Percentiles rank a stretch among this genome's conserved stretches.
phyloP scores from a whole-genome alignment of 2,113 vertebrate species.

The cattle (Bos taurus) region DNA sequence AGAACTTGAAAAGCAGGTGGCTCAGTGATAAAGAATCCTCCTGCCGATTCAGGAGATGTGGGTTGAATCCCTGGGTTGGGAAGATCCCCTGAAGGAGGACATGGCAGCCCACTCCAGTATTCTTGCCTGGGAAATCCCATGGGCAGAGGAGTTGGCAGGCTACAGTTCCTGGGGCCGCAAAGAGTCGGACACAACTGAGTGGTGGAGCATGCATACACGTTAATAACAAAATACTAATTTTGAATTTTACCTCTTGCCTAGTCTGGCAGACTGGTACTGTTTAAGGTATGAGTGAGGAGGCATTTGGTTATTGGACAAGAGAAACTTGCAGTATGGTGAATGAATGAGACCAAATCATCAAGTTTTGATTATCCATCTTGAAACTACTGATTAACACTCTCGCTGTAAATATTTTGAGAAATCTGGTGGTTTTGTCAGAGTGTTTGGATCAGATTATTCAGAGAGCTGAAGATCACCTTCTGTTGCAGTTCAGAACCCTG shows the following conservation, averaged over 20 bases:
- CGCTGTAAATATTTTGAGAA: background rate
- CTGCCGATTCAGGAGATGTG: background rate
- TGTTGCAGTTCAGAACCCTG: conserved; percentile 89
- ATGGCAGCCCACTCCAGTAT: background rate
- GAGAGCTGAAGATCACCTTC: background rate
- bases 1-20: background rate
- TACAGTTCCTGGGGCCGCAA: background rate
- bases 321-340: background rate
- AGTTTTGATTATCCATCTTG: rapidly evolving
- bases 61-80: background rate
- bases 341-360: background rate
- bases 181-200: background rate
- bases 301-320: background rate
- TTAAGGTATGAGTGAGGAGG: background rate
- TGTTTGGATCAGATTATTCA: background rate
- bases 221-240: background rate
- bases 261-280: background rate
- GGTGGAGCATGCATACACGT: background rate
- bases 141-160: background rate
- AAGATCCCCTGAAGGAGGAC: background rate
- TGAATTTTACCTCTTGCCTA: background rate
- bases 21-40: background rate
- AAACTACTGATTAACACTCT: background rate
- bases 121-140: background rate
- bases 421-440: background rate